These are phyloP conservation scores for Yponomeuta sedellus DNA, from an alignment of 2,888 invertebrate genomes.

Conservation along the genomic window DNA sequence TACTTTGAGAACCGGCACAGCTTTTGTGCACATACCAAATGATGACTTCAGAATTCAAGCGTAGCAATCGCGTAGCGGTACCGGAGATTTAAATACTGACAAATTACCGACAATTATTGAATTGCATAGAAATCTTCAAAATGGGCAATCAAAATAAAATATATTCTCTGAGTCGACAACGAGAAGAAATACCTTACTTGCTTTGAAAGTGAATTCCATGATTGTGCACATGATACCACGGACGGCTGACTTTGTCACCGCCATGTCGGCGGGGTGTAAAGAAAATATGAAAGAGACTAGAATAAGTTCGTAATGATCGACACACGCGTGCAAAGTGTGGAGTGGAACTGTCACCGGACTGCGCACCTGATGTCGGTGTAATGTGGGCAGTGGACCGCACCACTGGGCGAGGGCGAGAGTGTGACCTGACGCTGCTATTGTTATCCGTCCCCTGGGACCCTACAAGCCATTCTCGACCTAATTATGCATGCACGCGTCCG, in stretches of 20 bases:
- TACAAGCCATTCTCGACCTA: slow-evolving; percentile 48
- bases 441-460: slow-evolving; percentile 65
- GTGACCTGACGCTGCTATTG: slow-evolving; percentile 61
- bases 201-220: slow-evolving; percentile 72
- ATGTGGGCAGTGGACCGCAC: slow-evolving; percentile 66
- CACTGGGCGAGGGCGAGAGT: slow-evolving; percentile 57
- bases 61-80: slow-evolving; percentile 36
- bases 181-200: slow-evolving; percentile 51
- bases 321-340: slow-evolving; percentile 26
- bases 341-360: slow-evolving; percentile 41
- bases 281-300: slow-evolving; percentile 3
- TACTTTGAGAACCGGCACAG: slow-evolving; percentile 26
- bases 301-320: background rate
- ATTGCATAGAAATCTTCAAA: background rate
- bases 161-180: background rate
- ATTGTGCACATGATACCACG: slow-evolving; percentile 70
- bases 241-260: slow-evolving; percentile 62
- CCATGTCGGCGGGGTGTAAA: slow-evolving; percentile 37
- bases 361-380: slow-evolving; percentile 45
- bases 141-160: slow-evolving; percentile 2
- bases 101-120: slow-evolving; percentile 13
- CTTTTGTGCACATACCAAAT: slow-evolving; percentile 33
- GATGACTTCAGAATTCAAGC: slow-evolving; percentile 35
- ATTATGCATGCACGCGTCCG: slow-evolving; percentile 48
- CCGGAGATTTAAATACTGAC: slow-evolving; percentile 18